These are phyloP conservation scores for Eupithecia subumbrata DNA, from an alignment of 2,888 invertebrate genomes.

Conservation along the genomic window DNA sequence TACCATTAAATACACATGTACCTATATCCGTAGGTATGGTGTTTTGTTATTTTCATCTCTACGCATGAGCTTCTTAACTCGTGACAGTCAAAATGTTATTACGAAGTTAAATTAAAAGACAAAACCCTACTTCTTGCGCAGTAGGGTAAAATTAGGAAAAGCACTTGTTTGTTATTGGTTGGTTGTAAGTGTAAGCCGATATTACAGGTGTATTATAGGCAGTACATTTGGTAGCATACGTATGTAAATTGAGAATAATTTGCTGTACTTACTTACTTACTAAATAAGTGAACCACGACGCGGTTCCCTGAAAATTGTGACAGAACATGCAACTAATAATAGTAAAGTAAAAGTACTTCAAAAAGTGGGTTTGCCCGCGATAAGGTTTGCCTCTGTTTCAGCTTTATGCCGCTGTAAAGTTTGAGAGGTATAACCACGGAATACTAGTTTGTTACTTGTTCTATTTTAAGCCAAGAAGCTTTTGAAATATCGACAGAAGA, in stretches of 20 bases:
- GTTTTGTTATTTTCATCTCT: neutral
- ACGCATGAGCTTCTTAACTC: no score
- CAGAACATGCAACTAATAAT: constrained; percentile 41
- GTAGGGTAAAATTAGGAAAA: no score
- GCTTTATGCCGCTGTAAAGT: constrained; percentile 45
- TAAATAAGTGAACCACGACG: constrained; percentile 11
- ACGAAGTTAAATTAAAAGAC: neutral
- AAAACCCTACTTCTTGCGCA: neutral
- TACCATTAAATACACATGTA: no score
- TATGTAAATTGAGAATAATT: neutral
- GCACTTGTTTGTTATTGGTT: no score
- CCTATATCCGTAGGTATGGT: neutral
- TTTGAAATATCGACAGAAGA: constrained; percentile 18
- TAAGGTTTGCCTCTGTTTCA: constrained; percentile 46
- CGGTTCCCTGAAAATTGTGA: constrained; percentile 44
- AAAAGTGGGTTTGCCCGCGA: constrained; percentile 39
- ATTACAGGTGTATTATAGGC: neutral
- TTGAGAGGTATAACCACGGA: constrained; percentile 26
- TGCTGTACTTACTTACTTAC: neutral
- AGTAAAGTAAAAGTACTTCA: constrained; percentile 32
- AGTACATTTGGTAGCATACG: neutral
- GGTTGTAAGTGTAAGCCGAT: no score
- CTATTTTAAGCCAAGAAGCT: constrained; percentile 29
- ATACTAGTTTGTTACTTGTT: constrained; percentile 22
- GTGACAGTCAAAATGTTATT: neutral